A percentile compares a stretch with the other conserved stretches of the same genome.
Conservation (phyloP, 2,888 invertebrate genomes). For the Oconnorella tubifera region DNA sequence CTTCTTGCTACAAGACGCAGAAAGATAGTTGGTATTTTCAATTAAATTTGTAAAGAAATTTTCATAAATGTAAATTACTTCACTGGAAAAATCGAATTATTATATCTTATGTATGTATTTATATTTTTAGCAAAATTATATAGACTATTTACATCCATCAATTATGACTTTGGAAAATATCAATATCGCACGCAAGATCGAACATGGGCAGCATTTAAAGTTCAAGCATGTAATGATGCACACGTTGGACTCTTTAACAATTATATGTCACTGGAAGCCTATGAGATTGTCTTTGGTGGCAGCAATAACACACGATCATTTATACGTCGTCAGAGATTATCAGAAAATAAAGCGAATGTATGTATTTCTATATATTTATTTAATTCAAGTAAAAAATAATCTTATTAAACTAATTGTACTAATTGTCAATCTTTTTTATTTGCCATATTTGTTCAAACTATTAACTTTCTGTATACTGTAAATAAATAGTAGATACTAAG, state of each 20-base stretch:
- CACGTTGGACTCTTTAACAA: conserved; percentile 17
- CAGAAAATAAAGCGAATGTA: conserved; percentile 11
- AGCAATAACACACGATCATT: conserved; percentile 13
- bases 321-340: conserved; percentile 7
- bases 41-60: no score
- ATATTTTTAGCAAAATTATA: background rate
- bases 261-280: conserved; percentile 7
- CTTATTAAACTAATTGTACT: no score
- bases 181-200: background rate
- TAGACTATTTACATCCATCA: background rate
- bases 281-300: conserved; percentile 26
- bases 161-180: background rate
- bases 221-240: conserved; percentile 21
- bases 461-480: no score
- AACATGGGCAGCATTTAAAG: conserved; percentile 16
- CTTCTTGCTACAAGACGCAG: no score
- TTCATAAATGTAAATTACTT: no score
- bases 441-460: no score
- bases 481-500: no score
- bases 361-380: no score
- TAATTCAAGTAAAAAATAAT: no score
- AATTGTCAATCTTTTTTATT: no score
- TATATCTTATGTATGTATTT: background rate
- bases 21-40: no score
- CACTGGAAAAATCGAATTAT: no score